Base-by-base conservation (phyloP, 2,888 invertebrate genomes). In the Phengaris arion region DNA sequence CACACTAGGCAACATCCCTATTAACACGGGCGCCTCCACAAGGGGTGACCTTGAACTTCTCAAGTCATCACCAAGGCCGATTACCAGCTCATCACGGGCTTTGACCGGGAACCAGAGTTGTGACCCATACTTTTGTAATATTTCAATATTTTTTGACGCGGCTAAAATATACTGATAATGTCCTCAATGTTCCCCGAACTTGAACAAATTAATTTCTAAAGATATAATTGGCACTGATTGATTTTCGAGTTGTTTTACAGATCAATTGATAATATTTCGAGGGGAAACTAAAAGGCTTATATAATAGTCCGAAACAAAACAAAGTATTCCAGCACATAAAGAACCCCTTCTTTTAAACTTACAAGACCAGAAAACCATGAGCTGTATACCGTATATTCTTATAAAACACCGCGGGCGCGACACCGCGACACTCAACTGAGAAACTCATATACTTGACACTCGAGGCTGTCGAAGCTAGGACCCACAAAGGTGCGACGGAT, bases 11-110 rank as follows among this genome's bases (percentile, higher is more conserved):
- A 22, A 22, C 22, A 22, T 22, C 1, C 22, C 22, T 22, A 64
- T 45, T 64, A 64, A 12, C 64, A 64, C 35, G 51, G 51, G 51
- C 10, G 52, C 15, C 51, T 22, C 15, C 51, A 69, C 69, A 69
- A 69, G 48, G 69, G 48, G n/a, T 69, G 12, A 70, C 70, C 70
- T 70, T 70, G 70, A 70, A 70, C 70, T 70, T 51, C 70, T 9
- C 48, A 46, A 46, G 68, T 68, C 70, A 70, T 12, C 70, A 70
- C 70, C 70, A 70, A 70, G 70, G 70, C 22, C 70, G 51, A 48
- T 51, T 5, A 64, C 10, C n/a, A 70, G 52, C 22, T 51, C 70
- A 69, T 48, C 52, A 22, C 70, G 70, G 70, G 48, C 70, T 70
- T 70, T 70, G 70, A 70, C 70, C 70, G 70, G 70, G 22, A 70